These are phyloP conservation scores for Sus scrofa DNA, from an alignment of 2,113 vertebrate genomes.

Conservation along the genomic window T2T-Sscrofa CM000816.6:92238501-92239000, in stretches of 20 bases:
- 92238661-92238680: neutral
- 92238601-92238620: constrained; percentile 57
- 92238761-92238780: neutral
- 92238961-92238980: neutral
- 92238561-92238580: constrained; percentile 82
- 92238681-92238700: neutral
- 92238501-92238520: constrained; percentile 67
- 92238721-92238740: no score
- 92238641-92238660: constrained; percentile 23
- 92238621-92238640: constrained; percentile 29
- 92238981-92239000: neutral
- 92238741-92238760: neutral
- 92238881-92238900: constrained; percentile 39
- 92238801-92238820: constrained; percentile 16
- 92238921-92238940: constrained; percentile 12
- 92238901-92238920: neutral
- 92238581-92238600: constrained; percentile 15
- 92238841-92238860: neutral
- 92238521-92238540: constrained; percentile 75
- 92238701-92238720: neutral
- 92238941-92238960: constrained; percentile 39
- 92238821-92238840: neutral
- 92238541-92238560: constrained; percentile 77
- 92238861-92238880: constrained; percentile 20
- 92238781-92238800: neutral